Evolutionary conservation across 1,140 invertebrate species (phyloP), one percentile per base, ranked within the genome.

Genomic region (Nasonia giraulti): DNA sequence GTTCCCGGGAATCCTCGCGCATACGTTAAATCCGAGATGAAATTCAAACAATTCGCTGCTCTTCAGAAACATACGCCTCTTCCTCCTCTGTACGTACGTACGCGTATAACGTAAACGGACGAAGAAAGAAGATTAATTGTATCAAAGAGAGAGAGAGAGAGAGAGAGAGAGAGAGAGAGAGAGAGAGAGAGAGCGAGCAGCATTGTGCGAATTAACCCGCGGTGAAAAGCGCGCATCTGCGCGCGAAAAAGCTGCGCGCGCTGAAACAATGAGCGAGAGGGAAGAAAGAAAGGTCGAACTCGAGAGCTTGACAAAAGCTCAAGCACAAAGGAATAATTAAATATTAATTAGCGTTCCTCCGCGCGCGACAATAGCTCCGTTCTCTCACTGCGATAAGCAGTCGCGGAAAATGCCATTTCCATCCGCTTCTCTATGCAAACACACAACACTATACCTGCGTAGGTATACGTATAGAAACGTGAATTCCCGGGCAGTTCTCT

Each of bases 341-440:
- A 80, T 80, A 80, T 84, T 84, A 84, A 84, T 84, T 80, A 84
- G 33, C 82, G 40, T 50, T 55, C 7, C 50, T 62, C 37, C 47
- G n/a, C 20, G 62, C 37, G 68, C 68, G 68, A 71, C 68, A 71
- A 71, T 71, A 33, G 23, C 20, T 71, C 31, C 20, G 12, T 62
- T 23, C 17, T 27, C 14, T 33, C 33, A n/a, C n/a, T 10, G 2
- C 37, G 66, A 71, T 71, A 78, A 78, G 37, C 77, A 77, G 44
- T 27, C 66, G 62, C 23, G n/a, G 31, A 74, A 75, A 75, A 71
- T 17, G 74, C 20, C 40, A 14, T 78, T 82, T 76, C 50, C 37
- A 76, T 76, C 73, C 71, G 31, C 37, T n/a, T 20, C 37, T 69
- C 37, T 20, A 17, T 62, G n/a, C 7, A 62, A 20, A n/a, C 20